Evolutionary conservation across 2,797 vertebrate species (phyloP).

Genomic region (Melanotaenia boesemani): DNA sequence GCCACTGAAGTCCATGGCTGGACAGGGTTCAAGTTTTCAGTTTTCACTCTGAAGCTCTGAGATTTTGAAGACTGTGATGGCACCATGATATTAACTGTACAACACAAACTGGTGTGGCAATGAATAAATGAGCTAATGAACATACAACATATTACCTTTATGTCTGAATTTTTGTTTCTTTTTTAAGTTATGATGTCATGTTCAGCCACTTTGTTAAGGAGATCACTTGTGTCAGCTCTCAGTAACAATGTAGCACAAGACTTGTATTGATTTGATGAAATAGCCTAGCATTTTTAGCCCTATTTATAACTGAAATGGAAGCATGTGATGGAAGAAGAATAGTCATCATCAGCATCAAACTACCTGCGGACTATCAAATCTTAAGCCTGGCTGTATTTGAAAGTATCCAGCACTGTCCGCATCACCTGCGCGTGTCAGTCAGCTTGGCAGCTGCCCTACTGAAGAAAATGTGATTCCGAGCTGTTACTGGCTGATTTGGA

Average conservation of each 20-base stretch:
- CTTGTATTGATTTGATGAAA: neutral
- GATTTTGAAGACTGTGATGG: conserved; percentile 23
- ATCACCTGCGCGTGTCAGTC: conserved; percentile 76
- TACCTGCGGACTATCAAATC: conserved; percentile 4
- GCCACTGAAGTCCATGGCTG: conserved; percentile 21
- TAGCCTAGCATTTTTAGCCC: neutral
- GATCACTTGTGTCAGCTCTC: neutral
- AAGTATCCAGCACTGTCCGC: neutral
- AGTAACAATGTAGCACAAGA: neutral
- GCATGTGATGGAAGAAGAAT: neutral
- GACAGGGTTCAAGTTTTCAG: conserved; percentile 30
- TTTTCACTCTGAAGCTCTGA: conserved; percentile 30
- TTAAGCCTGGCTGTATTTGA: neutral
- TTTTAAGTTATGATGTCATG: neutral
- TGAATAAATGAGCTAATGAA: conserved; percentile 65
- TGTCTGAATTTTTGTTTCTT: conserved; percentile 49
- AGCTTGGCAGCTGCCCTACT: conserved; percentile 26
- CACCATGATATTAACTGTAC: conserved; percentile 44
- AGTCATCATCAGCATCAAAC: neutral
- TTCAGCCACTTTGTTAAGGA: neutral
- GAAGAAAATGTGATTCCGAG: neutral
- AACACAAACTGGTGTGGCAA: conserved; percentile 46
- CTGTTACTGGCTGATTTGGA: conserved; percentile 67
- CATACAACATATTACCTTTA: conserved; percentile 39
- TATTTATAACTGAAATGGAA: neutral